Conservation (phyloP, 2,888 invertebrate species). For the Noctua comes region DNA sequence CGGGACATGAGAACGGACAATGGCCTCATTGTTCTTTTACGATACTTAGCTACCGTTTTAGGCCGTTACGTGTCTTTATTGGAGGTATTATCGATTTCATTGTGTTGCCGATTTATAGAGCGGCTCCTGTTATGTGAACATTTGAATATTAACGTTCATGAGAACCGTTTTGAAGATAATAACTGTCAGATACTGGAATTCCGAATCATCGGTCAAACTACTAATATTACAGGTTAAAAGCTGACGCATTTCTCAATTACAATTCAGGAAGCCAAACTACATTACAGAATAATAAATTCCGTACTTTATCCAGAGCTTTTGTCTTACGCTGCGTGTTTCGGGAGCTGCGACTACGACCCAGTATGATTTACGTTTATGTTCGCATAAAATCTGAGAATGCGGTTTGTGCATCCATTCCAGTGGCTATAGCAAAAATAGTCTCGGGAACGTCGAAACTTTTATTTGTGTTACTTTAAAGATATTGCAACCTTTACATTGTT, state of each 20-base stretch:
- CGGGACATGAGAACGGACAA: constrained; percentile 79
- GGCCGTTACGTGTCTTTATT: constrained; percentile 84
- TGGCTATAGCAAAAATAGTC: constrained; percentile 44
- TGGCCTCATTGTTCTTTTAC: constrained; percentile 83
- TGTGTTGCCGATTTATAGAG: constrained; percentile 86
- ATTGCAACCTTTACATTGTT: constrained; percentile 39
- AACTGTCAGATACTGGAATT: constrained; percentile 4
- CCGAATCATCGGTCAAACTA: neutral
- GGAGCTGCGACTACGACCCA: constrained; percentile 65
- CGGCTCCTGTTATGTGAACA: constrained; percentile 76
- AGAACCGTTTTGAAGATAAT: constrained; percentile 75
- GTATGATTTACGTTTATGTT: constrained; percentile 77
- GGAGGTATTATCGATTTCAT: constrained; percentile 87
- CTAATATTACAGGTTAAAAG: neutral
- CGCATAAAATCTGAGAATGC: constrained; percentile 76
- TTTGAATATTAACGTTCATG: constrained; percentile 87
- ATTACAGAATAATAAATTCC: constrained; percentile 47
- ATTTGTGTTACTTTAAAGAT: constrained; percentile 39
- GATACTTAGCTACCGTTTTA: constrained; percentile 87
- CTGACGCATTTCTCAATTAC: neutral
- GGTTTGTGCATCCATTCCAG: constrained; percentile 67
- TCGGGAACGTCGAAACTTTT: constrained; percentile 34
- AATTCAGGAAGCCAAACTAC: constrained; percentile 27
- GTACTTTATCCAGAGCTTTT: constrained; percentile 58
- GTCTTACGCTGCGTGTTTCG: constrained; percentile 63